Evolutionary conservation across 92 coral and sea anemone genomes (phyloP), one percentile per base, ranked within the genome.

Genomic region (Bergia puertoricense): DNA sequence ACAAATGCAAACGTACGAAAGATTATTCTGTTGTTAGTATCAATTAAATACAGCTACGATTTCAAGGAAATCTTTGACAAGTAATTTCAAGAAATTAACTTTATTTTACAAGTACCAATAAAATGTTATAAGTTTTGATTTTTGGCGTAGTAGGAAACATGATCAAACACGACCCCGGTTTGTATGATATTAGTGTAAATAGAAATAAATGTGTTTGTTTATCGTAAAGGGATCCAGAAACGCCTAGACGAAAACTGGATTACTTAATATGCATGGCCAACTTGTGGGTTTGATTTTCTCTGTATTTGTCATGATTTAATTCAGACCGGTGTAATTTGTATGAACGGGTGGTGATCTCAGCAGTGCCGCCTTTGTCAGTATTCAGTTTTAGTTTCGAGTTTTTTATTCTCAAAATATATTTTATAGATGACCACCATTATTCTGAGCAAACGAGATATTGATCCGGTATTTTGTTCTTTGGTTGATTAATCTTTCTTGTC

Each of bases 51-150:
- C 20, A 46, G 62, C 87, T 84, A 48, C 68, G 87, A 84, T 84
- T 84, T 84, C 87, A 84, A 84, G 75, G 87, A 84, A 84, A 84
- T 84, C 86, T 84, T 71, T 84, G 40, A 50, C 30, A 30, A 73
- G 78, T 46, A 84, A 84, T 84, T 71, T 84, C 44, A 39, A 84
- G 77, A 71, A 84, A 84, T 84, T 44, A 37, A 74, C 18, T 15
- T 36, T 84, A 16, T 71, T 69, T 44, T 69, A 36, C 36, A 41
- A 51, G 79, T 76, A n/a, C 54, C 79, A 43, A 4, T 76, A n/a
- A 7, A 57, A 57, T 57, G 22, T 38, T 48, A 14, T 16, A 74
- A 37, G 20, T 39, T 74, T 38, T 5, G 78, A 42, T 42, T 74
- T 11, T 39, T 40, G 11, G 78, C 30, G 48, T 30, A 0, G 41